Conservation (phyloP, 2,888 invertebrate genomes). For the Molorchus minor region DNA sequence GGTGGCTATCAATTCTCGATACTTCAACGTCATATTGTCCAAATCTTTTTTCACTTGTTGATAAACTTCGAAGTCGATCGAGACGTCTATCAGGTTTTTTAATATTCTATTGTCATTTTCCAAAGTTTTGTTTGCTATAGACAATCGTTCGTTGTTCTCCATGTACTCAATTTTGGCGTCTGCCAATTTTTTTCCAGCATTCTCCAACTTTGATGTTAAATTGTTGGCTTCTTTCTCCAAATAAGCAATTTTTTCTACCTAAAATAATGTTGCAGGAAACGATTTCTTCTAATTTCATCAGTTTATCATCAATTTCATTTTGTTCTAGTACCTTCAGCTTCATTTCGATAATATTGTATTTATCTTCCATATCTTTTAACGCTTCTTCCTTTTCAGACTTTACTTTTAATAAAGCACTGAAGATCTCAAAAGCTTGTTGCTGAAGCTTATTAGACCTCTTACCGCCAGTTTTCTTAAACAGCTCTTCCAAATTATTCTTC, state of each 20-base stretch:
- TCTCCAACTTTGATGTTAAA: conserved; percentile 44
- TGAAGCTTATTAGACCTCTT: not conserved
- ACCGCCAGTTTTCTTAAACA: conserved; percentile 3
- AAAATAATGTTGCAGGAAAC: conserved; percentile 50
- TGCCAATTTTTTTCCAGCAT: conserved; percentile 62
- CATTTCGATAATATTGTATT: conserved; percentile 38
- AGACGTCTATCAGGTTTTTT: conserved; percentile 62
- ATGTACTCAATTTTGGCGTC: conserved; percentile 41
- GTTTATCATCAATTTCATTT: conserved; percentile 35
- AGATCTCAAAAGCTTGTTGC: conserved; percentile 17
- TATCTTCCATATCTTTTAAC: conserved; percentile 31
- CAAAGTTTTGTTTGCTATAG: conserved; percentile 63
- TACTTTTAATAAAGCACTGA: conserved; percentile 10
- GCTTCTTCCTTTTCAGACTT: conserved; percentile 3
- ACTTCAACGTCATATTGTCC: conserved; percentile 66
- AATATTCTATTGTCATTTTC: conserved; percentile 63
- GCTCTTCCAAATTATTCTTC: conserved; percentile 11
- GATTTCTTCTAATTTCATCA: conserved; percentile 47
- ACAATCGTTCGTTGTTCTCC: conserved; percentile 64
- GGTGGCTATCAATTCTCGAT: conserved; percentile 61
- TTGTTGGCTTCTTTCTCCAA: conserved; percentile 53
- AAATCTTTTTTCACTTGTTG: conserved; percentile 66
- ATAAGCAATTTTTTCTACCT: conserved; percentile 55
- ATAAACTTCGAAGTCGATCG: conserved; percentile 64
- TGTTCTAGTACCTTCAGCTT: conserved; percentile 39